Percentiles rank a stretch among this genome's conserved stretches.
Evolutionary conservation across 2,888 invertebrate species (phyloP).

Genomic region (Lithophane socia): DNA sequence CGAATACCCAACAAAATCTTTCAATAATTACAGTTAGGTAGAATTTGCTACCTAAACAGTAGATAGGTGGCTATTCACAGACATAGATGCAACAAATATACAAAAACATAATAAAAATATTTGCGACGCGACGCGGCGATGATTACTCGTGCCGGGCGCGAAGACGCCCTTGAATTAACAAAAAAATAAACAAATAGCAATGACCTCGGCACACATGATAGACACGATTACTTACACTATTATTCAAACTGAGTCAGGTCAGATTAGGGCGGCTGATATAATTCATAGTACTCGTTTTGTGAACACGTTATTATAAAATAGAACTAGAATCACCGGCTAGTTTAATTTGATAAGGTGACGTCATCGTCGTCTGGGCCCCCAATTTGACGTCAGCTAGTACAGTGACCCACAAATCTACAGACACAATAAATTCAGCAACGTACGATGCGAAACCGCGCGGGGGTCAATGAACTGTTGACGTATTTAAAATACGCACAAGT

Average conservation of each 20-base stretch:
- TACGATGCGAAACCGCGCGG: conserved; percentile 85
- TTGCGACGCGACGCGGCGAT: conserved; percentile 57
- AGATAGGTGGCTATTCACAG: background rate
- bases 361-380: conserved; percentile 86
- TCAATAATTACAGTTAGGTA: conserved; percentile 28
- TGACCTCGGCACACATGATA: conserved; percentile 88
- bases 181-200: conserved; percentile 88
- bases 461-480: conserved; percentile 89
- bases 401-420: conserved; percentile 90
- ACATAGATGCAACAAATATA: conserved; percentile 33
- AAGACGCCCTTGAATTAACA: conserved; percentile 86
- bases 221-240: conserved; percentile 78
- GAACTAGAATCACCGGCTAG: conserved; percentile 87
- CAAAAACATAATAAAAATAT: conserved; percentile 60
- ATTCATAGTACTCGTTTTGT: conserved; percentile 83
- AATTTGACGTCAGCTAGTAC: conserved; percentile 87
- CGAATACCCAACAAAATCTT: conserved; percentile 23
- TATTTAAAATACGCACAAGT: conserved; percentile 89
- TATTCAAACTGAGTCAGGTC: conserved; percentile 83
- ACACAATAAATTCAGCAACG: conserved; percentile 89
- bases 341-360: conserved; percentile 84
- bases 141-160: conserved; percentile 65
- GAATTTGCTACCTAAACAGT: conserved; percentile 2
- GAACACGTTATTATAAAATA: conserved; percentile 81
- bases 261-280: conserved; percentile 87